These are phyloP conservation scores for rabbit (Oryctolagus cuniculus) DNA, from an alignment of 2,113 vertebrate species.

Conservation along the genomic window DNA sequence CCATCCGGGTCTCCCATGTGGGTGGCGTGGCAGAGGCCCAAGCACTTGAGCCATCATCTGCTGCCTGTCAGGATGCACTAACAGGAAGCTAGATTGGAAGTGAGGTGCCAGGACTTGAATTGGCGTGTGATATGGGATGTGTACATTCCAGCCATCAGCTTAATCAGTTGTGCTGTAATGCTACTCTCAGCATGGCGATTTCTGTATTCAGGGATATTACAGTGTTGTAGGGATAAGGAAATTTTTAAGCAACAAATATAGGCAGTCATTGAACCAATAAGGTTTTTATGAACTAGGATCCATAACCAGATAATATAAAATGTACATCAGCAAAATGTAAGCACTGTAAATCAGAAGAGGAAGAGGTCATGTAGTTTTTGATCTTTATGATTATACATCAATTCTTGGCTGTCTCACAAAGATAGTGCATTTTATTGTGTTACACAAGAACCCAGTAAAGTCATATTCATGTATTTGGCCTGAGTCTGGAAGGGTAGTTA, in stretches of 20 bases:
- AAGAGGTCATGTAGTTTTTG: background rate
- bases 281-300: conserved; percentile 13
- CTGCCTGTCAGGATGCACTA: too few relatives aligned
- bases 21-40: too few relatives aligned
- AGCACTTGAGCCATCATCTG: too few relatives aligned
- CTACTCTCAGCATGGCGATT: background rate
- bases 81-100: too few relatives aligned
- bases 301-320: background rate
- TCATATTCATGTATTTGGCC: conserved; percentile 27
- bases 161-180: too few relatives aligned
- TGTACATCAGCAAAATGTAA: background rate
- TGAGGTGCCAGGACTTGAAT: too few relatives aligned
- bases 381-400: conserved; percentile 12
- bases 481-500: background rate
- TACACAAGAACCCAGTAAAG: background rate
- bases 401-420: background rate
- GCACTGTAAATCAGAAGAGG: conserved; percentile 26
- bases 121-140: too few relatives aligned
- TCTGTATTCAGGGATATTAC: background rate
- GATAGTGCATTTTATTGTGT: background rate
- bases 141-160: too few relatives aligned
- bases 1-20: too few relatives aligned
- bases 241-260: background rate
- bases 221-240: background rate
- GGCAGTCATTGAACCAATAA: background rate